Base-by-base conservation (phyloP, 2,888 invertebrate species). In the Palloptera scutellata region DNA sequence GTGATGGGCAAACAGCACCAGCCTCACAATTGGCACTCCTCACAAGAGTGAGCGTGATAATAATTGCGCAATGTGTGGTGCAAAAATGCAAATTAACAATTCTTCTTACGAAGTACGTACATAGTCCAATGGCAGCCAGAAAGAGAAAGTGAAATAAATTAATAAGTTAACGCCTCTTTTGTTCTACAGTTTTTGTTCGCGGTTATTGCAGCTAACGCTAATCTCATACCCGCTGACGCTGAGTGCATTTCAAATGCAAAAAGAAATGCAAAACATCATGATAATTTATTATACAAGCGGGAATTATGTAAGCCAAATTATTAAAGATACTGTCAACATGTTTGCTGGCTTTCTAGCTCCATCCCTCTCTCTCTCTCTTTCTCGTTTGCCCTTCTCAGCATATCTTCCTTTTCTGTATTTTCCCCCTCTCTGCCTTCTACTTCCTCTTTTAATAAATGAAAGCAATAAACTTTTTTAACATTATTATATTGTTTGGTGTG, bases 1-100 rank as follows among this genome's bases (percentile, higher is more conserved):
- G 48, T 58, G 59, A 48, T n/a, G 45, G 66, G 66, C 48, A 66
- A 66, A 54, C 55, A 54, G 6, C 6, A 30, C 30, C 30, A 30
- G 30, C 30, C 30, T 30, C 30, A 30, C 30, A 30, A 30, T n/a
- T n/a, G n/a, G n/a, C 13, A 3, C 51, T 15, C 51, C 15, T 4
- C 51, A 48, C 51, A 48, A 4, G 6, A 30, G 6, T 30, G 30
- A 30, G 6, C 30, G 41, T 42, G 15, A 58, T 15, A n/a, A 11
- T n/a, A 48, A 48, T 48, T 48, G 48, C 45, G n/a, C n/a, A n/a
- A 45, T 48, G 48, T 48, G 48, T 48, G 48, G 13, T 48, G 48
- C 11, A 48, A 13, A 30, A 30, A 30, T 30, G 30, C 30, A 30
- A 30, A 30, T 30, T 30, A 4, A 30, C 2, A 30, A 30, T 30